Evolutionary conservation across 2,113 vertebrate species (phyloP).

Genomic region (Ptilonorhynchus violaceus): DNA sequence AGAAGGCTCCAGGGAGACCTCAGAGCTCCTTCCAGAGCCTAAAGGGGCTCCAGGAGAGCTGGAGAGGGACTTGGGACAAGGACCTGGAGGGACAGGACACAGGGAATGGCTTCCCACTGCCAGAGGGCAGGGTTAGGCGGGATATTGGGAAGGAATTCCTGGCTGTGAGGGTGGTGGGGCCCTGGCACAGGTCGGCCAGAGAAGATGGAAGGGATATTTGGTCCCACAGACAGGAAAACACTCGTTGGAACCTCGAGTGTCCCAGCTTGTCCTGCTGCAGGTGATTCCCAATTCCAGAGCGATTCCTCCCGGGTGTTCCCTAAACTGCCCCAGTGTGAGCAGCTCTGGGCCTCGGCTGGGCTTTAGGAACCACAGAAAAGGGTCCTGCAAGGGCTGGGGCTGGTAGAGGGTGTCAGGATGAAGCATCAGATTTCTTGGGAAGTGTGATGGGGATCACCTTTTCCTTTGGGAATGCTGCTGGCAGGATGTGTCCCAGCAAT

Average conservation of each 20-base stretch:
- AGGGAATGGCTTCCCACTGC: background rate
- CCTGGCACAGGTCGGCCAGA: background rate
- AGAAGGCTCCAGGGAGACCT: rapidly evolving
- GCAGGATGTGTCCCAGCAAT: background rate
- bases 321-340: background rate
- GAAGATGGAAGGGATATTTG: no score
- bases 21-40: rapidly evolving
- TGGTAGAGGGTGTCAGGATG: rapidly evolving
- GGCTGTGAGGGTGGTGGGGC: rapidly evolving
- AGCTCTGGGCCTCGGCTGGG: background rate
- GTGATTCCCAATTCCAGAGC: rapidly evolving
- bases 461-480: background rate
- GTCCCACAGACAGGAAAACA: background rate
- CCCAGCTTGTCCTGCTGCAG: background rate
- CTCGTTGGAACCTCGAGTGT: background rate
- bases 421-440: rapidly evolving
- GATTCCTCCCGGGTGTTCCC: background rate
- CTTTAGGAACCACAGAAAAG: rapidly evolving
- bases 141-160: background rate
- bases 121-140: rapidly evolving
- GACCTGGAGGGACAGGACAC: background rate
- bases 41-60: background rate
- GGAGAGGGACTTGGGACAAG: background rate
- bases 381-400: background rate
- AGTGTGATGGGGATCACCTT: background rate